Conservation (phyloP, 2,888 invertebrate genomes). For the Pristionchus mayeri region DNA sequence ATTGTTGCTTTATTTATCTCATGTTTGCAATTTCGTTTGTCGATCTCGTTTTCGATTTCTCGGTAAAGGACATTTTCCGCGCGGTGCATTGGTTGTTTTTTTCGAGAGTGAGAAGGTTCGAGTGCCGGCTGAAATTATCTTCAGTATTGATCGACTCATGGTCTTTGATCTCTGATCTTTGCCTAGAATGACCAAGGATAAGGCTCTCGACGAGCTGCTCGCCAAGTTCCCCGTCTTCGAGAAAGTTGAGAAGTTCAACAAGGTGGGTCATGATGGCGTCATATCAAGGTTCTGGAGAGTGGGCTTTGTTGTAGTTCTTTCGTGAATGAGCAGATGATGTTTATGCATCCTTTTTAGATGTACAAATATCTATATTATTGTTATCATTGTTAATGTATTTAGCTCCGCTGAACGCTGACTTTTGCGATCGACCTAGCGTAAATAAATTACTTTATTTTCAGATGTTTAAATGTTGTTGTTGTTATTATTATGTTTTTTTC, state of each 20-base stretch:
- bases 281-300: too few species aligned
- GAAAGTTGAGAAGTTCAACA: conserved; percentile 15
- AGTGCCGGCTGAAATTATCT: not conserved
- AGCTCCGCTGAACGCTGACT: too few species aligned
- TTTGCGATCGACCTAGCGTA: too few species aligned
- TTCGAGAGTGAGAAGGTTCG: not conserved
- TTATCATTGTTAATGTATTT: too few species aligned
- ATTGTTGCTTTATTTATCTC: not conserved
- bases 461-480: not conserved
- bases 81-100: not conserved
- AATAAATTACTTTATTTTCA: too few species aligned
- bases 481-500: not conserved
- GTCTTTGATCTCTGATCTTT: not conserved
- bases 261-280: too few species aligned
- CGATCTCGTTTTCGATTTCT: conserved; percentile 1
- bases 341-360: too few species aligned
- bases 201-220: conserved; percentile 19
- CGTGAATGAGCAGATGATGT: too few species aligned
- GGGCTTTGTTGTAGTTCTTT: too few species aligned
- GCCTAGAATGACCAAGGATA: not conserved
- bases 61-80: not conserved
- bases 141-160: not conserved
- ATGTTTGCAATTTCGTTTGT: not conserved
- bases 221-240: conserved; percentile 47
- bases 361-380: too few species aligned